Percentiles rank a stretch among this genome's conserved stretches.
These are phyloP conservation scores for Montipora capricornis DNA, from an alignment of 64 coral and sea anemone genomes.

Conservation along the genomic window DNA sequence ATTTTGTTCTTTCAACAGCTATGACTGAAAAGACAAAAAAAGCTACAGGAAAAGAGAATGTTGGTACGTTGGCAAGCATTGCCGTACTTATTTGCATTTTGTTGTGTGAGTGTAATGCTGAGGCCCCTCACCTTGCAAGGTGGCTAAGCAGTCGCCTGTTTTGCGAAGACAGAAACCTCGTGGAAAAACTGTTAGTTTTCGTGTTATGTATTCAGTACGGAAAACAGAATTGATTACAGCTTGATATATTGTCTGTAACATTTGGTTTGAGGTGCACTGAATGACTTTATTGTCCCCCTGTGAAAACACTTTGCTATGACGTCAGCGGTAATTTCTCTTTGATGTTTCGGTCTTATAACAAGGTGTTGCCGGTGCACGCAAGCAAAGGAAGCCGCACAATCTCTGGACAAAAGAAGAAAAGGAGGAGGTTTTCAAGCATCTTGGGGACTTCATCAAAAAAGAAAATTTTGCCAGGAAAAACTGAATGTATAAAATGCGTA, in stretches of 20 bases:
- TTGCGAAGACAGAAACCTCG: neutral
- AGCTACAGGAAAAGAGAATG: neutral
- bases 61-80: neutral
- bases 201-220: neutral
- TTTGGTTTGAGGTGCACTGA: neutral
- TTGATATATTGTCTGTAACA: neutral
- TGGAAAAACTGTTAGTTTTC: neutral
- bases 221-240: neutral
- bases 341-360: neutral
- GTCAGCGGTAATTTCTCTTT: conserved; percentile 27
- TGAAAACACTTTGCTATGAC: too few relatives aligned
- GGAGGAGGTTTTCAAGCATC: conserved; percentile 40
- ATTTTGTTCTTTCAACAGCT: neutral
- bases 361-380: conserved; percentile 6
- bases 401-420: conserved; percentile 41
- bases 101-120: too few relatives aligned
- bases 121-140: neutral
- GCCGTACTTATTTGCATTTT: neutral
- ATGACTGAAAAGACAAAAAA: neutral
- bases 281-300: too few relatives aligned
- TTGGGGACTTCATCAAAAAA: conserved; percentile 50
- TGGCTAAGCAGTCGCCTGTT: neutral
- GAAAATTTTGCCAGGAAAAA: conserved; percentile 35
- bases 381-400: conserved; percentile 21
- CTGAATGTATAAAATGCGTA: neutral